These are phyloP conservation scores for Zeugodacus cucurbitae DNA, from an alignment of 1,140 invertebrate species.

Conservation along the genomic window DNA sequence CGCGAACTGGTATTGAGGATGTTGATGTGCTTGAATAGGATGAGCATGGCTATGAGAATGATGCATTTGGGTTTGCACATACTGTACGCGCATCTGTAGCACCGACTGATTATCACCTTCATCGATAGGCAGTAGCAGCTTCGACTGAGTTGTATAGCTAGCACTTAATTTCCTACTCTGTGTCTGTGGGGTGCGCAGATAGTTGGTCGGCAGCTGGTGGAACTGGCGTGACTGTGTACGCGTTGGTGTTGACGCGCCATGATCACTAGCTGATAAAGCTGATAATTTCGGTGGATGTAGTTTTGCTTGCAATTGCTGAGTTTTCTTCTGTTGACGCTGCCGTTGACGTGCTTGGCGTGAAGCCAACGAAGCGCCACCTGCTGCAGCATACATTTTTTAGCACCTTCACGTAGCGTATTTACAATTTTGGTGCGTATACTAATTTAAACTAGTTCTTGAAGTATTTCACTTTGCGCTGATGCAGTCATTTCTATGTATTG, in stretches of 20 bases:
- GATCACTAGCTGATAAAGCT: slow-evolving; percentile 59
- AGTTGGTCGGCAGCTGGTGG: slow-evolving; percentile 68
- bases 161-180: slow-evolving; percentile 63
- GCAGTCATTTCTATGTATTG: neutral
- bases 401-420: neutral
- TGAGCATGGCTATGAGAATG: slow-evolving; percentile 46
- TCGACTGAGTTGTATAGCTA: slow-evolving; percentile 63
- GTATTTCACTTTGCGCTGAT: neutral
- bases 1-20: slow-evolving; percentile 42
- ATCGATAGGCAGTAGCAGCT: slow-evolving; percentile 64
- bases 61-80: slow-evolving; percentile 49
- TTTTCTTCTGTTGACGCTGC: slow-evolving; percentile 67
- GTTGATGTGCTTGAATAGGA: slow-evolving; percentile 40
- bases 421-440: neutral
- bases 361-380: slow-evolving; percentile 77
- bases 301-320: slow-evolving; percentile 67
- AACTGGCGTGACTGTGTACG: slow-evolving; percentile 68
- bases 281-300: slow-evolving; percentile 66
- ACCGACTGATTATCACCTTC: slow-evolving; percentile 62
- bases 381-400: slow-evolving; percentile 78
- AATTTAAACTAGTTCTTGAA: neutral
- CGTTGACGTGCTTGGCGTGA: slow-evolving; percentile 74
- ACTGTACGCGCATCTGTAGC: slow-evolving; percentile 57
- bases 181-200: slow-evolving; percentile 60
- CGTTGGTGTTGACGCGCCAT: slow-evolving; percentile 58